phyloP scores from a whole-genome alignment of 2,888 invertebrate species.

The Adelognathus sp. region DNA sequence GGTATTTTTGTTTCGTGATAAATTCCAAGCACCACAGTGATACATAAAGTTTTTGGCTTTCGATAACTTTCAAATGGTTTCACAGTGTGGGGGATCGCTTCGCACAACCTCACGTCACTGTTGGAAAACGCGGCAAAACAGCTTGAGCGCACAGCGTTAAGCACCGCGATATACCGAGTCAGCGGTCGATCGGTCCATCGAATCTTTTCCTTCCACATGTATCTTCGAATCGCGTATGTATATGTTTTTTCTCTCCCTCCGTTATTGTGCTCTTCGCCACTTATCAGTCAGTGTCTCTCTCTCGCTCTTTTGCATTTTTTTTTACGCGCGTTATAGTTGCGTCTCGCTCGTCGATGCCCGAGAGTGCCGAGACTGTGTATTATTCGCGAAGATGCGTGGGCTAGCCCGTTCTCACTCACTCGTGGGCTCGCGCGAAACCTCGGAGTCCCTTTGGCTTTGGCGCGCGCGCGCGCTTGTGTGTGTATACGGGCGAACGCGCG shows the following conservation, averaged over 20 bases:
- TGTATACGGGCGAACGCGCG: background rate
- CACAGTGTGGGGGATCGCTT: background rate
- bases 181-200: slow-evolving; percentile 22
- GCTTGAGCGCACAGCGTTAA: slow-evolving; percentile 41
- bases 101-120: background rate
- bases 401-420: no score
- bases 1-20: no score
- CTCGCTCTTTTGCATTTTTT: slow-evolving; percentile 40
- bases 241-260: background rate
- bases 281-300: background rate
- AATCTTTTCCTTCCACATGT: background rate
- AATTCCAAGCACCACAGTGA: no score
- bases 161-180: slow-evolving; percentile 21
- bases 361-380: slow-evolving; percentile 9
- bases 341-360: background rate
- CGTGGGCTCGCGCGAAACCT: slow-evolving; percentile 64
- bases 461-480: slow-evolving; percentile 22
- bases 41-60: no score
- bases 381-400: slow-evolving; percentile 41
- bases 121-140: background rate
- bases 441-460: slow-evolving; percentile 46
- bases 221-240: slow-evolving; percentile 1
- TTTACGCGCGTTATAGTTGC: background rate
- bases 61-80: background rate
- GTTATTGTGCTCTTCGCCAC: background rate